Base-by-base conservation (phyloP, 1,140 invertebrate species). In the Drosophila kurseongensis region DNA sequence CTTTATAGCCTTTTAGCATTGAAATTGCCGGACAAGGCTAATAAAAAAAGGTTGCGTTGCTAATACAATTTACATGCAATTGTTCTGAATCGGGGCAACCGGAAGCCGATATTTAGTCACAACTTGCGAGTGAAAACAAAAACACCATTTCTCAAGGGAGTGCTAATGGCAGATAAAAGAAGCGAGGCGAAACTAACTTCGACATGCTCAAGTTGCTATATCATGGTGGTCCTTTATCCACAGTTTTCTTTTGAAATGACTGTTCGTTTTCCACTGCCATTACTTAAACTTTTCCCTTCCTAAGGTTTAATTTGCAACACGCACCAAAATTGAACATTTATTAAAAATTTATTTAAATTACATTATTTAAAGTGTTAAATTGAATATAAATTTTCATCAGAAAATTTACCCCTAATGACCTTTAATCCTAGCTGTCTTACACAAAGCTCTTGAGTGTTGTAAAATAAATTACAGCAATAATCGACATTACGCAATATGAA, bases 11-110 rank as follows among this genome's bases (percentile, higher is more conserved):
- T 41, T 83, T 83, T 66, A 68, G 38, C 29, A 68, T 66, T 54
- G 38, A 48, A 63, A 77, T 58, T 10, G 35, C 41, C 65, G 40
- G 47, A 47, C 61, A 77, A 80, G 59, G 56, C 59, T 45, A 63
- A 63, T 75, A 78, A 65, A 72, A 38, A 18, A 42, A 62, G 54
- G 58, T 65, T 57, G 29, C 59, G 73, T 74, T 41, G 60, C 73
- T 59, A 65, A 75, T 75, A 66, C 54, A 75, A 75, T 75, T 75
- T 75, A 66, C 69, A 63, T 55, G 69, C 72, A 75, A 74, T 75
- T 75, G 72, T 75, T 75, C 51, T 16, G 47, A 41, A 54, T 74
- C 38, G 9, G 36, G 44, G 59, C 50, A 2, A 82, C 62, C 75
- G 79, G 75, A 82, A 82, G 66, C 59, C 48, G 54, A 76, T 60